Evolutionary conservation across 2,797 vertebrate genomes (phyloP).

Genomic region (Oreochromis grahami): DNA sequence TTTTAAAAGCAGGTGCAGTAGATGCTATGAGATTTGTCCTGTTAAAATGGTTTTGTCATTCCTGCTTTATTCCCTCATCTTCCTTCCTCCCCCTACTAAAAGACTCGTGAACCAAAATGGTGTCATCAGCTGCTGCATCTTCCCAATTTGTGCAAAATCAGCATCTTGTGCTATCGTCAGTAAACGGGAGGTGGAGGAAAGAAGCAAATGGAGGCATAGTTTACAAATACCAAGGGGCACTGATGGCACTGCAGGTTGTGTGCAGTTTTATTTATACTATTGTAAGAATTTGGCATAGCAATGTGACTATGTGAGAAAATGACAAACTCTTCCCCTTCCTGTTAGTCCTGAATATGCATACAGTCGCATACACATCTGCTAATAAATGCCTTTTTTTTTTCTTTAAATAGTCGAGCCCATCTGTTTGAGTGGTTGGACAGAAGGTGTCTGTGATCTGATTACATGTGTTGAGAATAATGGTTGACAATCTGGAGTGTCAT

Average conservation of each 20-base stretch:
- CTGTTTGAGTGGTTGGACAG: background rate
- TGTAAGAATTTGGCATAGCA: slow-evolving; percentile 2
- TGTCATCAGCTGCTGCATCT: background rate
- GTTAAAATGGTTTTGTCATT: slow-evolving; percentile 16
- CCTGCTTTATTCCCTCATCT: background rate
- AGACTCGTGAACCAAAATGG: background rate
- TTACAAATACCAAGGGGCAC: slow-evolving; percentile 12
- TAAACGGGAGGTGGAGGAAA: background rate
- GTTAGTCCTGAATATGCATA: slow-evolving; percentile 2
- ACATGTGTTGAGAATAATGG: slow-evolving; percentile 22
- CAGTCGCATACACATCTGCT: background rate
- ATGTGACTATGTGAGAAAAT: slow-evolving; percentile 10
- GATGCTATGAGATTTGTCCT: background rate
- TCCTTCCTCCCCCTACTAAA: background rate
- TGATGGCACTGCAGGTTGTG: background rate
- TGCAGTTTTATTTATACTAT: background rate
- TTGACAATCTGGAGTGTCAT: slow-evolving; percentile 66
- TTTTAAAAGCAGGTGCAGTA: slow-evolving; percentile 27
- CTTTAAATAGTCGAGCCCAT: background rate
- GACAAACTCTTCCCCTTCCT: background rate
- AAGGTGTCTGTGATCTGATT: slow-evolving; percentile 25
- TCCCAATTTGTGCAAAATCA: background rate
- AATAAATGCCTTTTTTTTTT: slow-evolving; percentile 14
- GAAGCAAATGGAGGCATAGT: background rate
- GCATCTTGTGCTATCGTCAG: background rate